phyloP scores from a whole-genome alignment of 2,113 vertebrate genomes.

The Nymphicus hollandicus region DNA sequence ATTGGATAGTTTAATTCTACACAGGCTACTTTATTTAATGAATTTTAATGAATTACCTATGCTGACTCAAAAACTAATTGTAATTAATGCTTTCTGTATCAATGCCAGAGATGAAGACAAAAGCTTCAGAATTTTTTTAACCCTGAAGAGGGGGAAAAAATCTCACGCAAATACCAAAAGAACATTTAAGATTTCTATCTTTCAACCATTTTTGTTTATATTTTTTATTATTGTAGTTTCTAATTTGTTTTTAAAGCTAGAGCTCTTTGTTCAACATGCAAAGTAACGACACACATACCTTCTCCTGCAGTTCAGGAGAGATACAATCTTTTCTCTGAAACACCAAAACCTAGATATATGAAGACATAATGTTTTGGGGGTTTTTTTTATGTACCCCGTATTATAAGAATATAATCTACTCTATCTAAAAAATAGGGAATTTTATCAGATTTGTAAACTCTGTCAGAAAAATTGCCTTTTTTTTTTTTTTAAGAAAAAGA shows the following conservation, averaged over 20 bases:
- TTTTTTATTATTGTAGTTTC: background rate
- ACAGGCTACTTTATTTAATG: background rate
- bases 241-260: background rate
- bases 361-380: background rate
- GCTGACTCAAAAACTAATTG: background rate
- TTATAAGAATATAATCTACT: background rate
- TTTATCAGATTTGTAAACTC: background rate
- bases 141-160: background rate
- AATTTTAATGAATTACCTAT: background rate
- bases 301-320: background rate
- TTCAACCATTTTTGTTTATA: background rate
- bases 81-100: background rate
- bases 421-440: background rate
- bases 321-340: background rate
- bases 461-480: background rate
- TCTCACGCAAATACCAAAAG: background rate
- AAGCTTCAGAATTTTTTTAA: background rate
- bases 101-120: background rate
- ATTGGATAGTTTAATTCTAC: background rate
- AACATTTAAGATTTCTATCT: background rate
- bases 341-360: background rate
- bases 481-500: background rate
- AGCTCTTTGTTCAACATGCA: background rate
- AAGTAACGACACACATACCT: background rate
- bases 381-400: background rate